Evolutionary conservation across 1,140 invertebrate species (phyloP).

Genomic region (Dolichoris vasculosae): DNA sequence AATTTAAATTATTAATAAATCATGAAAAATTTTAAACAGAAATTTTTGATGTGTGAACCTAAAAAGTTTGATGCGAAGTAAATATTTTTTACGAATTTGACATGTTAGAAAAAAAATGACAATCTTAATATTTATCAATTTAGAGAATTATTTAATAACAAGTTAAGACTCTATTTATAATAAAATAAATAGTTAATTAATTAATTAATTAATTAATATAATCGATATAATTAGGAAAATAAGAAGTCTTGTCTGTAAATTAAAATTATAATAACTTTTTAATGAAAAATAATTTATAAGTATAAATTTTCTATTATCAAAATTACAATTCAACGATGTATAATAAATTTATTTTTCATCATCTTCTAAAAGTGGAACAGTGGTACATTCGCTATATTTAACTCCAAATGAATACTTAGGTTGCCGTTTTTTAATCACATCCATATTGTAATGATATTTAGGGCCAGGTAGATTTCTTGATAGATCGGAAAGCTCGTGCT

Average conservation of each 20-base stretch:
- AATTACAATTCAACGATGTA: constrained; percentile 7
- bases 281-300: background rate
- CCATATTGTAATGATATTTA: constrained; percentile 59
- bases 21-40: constrained; percentile 16
- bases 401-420: constrained; percentile 68
- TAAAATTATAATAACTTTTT: background rate
- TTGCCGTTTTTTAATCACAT: constrained; percentile 53
- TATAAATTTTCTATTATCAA: background rate
- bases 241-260: background rate
- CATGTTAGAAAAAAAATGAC: background rate
- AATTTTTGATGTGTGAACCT: constrained; percentile 41
- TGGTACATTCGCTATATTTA: constrained; percentile 65
- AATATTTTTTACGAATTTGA: background rate
- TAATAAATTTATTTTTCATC: constrained; percentile 59
- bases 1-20: constrained; percentile 29
- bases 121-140: constrained; percentile 13
- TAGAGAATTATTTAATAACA: background rate
- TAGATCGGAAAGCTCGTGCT: constrained; percentile 27
- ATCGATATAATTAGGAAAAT: background rate
- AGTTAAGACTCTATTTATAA: too few species aligned
- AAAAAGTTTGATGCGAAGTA: background rate
- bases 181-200: too few species aligned
- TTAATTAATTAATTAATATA: background rate
- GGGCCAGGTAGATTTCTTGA: constrained; percentile 62
- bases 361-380: constrained; percentile 57